Evolutionary conservation across 2,888 invertebrate species (phyloP).

Genomic region (Rugalucina vietnamica): DNA sequence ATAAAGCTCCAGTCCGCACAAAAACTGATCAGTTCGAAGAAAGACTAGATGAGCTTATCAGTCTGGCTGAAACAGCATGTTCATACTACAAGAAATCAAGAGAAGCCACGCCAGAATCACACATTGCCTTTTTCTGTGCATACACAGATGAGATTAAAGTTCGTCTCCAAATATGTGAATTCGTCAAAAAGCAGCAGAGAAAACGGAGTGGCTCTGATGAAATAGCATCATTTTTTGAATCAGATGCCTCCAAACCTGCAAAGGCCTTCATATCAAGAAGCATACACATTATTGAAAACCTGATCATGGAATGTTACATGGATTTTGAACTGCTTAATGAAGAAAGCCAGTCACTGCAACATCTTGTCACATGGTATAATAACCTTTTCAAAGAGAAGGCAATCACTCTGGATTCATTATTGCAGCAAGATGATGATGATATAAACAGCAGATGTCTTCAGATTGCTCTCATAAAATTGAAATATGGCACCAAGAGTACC

Average conservation of each 20-base stretch:
- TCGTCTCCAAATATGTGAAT: conserved; percentile 58
- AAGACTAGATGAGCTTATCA: conserved; percentile 16
- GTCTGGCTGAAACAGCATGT: conserved; percentile 42
- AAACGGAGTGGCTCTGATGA: not conserved
- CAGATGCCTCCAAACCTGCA: conserved; percentile 19
- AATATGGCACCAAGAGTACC: conserved; percentile 37
- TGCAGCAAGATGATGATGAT: not conserved
- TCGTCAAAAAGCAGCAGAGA: conserved; percentile 43
- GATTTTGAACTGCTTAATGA: conserved; percentile 48
- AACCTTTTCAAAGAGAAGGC: conserved; percentile 44
- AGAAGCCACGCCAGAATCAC: conserved; percentile 35
- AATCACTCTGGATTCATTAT: not conserved
- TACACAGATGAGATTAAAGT: conserved; percentile 49
- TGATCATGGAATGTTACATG: conserved; percentile 65
- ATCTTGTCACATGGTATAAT: conserved; percentile 56
- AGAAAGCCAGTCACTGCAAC: conserved; percentile 35
- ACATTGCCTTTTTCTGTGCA: conserved; percentile 35
- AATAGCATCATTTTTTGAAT: conserved; percentile 1
- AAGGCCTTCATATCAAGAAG: conserved; percentile 56
- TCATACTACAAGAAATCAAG: conserved; percentile 38
- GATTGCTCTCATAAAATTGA: conserved; percentile 60
- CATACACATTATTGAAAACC: conserved; percentile 53
- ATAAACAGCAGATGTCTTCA: conserved; percentile 28
- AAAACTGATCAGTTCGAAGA: not conserved
- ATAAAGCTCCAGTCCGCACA: conserved; percentile 23